These are phyloP conservation scores for Cebidichthys violaceus DNA, from an alignment of 2,113 vertebrate species.

Conservation along the genomic window DNA sequence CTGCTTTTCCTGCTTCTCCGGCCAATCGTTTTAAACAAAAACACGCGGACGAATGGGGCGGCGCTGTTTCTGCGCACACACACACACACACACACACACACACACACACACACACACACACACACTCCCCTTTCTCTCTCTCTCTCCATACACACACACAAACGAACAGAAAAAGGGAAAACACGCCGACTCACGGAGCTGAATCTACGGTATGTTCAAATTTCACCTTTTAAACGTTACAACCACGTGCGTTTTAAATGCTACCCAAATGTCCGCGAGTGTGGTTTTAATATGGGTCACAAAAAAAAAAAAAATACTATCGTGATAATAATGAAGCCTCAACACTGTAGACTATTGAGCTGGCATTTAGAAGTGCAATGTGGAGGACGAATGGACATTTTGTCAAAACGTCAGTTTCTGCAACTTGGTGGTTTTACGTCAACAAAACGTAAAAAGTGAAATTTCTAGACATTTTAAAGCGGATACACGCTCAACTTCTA, in stretches of 20 bases:
- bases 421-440: too few species aligned
- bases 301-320: not conserved
- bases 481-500: not conserved
- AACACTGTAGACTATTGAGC: not conserved
- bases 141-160: not conserved
- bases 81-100: not conserved
- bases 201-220: constrained; percentile 31
- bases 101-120: not conserved
- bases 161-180: not conserved
- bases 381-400: not conserved
- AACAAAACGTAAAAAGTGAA: not conserved
- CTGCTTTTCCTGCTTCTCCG: constrained; percentile 41
- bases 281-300: not conserved
- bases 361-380: not conserved
- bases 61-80: constrained; percentile 10
- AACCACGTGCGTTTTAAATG: too few species aligned
- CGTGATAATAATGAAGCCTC: not conserved
- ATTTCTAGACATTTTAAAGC: not conserved
- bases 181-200: not conserved
- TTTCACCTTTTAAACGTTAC: not conserved
- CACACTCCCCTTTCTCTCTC: too few species aligned
- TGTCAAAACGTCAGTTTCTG: not conserved
- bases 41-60: constrained; percentile 65
- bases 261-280: not conserved
- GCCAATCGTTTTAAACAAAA: constrained; percentile 85